Base-by-base conservation (phyloP, 2,113 vertebrate genomes). In the Onychostruthus taczanowskii region DNA sequence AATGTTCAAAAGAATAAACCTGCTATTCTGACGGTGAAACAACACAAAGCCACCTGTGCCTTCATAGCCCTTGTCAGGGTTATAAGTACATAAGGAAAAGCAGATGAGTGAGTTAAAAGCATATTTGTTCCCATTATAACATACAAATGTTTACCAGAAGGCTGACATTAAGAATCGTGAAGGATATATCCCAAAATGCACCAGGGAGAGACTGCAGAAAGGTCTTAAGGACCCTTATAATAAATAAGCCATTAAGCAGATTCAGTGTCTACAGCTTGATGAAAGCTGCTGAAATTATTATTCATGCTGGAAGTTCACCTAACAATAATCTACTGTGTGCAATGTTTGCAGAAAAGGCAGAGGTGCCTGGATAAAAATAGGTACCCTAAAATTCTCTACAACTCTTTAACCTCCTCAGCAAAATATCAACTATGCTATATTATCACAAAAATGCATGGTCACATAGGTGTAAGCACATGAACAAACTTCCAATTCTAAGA, bases 271-370 rank as follows among this genome's bases (percentile, higher is more conserved):
- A 62, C 39, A 80, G 11, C 27, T 80, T 63, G 49, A 90, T 77
- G 63, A 82, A 80, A 93, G 46, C 27, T 67, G 63, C 30, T 84
- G 79, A 86, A 89, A 84, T 82, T 58, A 75, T 78, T 72, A 35
- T 33, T 73, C 46, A 52, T 41, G 61, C 53, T 82, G 74, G 76
- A 94, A 95, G 31, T 68, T 92, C 58, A 73, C 23, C 66, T 63
- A 80, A 84, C 35, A 79, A 82, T 89, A 94, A 95, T 81, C 86
- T 91, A 56, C 53, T 94, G 55, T 18, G 7, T 85, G 49, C 70
- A 84, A 75, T 63, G 75, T 97, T 96, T 96, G 90, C 67, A 95
- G 84, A 91, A 93, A 93, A 94, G 69, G 55, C 87, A 96, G 91
- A 93, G 44, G 75, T 20, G 41, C 55, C 52, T 77, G 47, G 66